Base-by-base conservation (phyloP, 2,113 vertebrate species). In the Hippocampus abdominalis region DNA sequence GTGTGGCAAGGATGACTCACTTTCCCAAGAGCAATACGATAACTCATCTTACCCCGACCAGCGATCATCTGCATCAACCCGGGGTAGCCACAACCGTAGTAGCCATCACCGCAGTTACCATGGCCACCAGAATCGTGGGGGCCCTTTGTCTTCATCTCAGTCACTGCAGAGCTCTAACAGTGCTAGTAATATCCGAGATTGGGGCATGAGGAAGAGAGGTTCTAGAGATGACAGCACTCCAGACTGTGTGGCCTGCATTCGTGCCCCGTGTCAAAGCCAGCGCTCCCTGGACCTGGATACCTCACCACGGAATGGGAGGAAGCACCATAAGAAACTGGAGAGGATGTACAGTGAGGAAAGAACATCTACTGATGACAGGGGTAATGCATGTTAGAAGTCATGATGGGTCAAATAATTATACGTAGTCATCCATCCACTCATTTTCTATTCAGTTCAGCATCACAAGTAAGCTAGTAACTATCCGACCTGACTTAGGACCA, bases 311-410 rank as follows among this genome's bases (percentile, higher is more conserved):
- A 93, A 94, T 64, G 70, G 84, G 0, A 85, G 91, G 3, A 91
- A 92, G 78, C 93, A 90, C 27, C 91, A 91, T 70, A 97, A 95
- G 73, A 96, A 95, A 84, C 93, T 98, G 84, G 95, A 95, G 91
- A 92, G 97, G 89, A 95, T 96, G 94, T 94, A 94, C 80, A 99
- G 97, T 1, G 93, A 98, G 0, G 97, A 99, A 68, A 90, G 92
- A 7, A 88, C 94, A 74, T 91, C 94, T 11, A 92, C 92, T 88
- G 74, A 94, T 78, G 89, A 91, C 67, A 84, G 80, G 76, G 92
- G 91, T 93, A 75, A 82, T 62, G 48, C 66, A 21, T 2, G 1
- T 74, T 42, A 7, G 39, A 66, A 21, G 53, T 21, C 16, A 23
- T 29, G 21, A 69, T 44, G 12, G 27, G 6, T 20, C n/a, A 16